Evolutionary conservation across 1,140 invertebrate species (phyloP).

Genomic region (Hydropsyche tenuis): DNA sequence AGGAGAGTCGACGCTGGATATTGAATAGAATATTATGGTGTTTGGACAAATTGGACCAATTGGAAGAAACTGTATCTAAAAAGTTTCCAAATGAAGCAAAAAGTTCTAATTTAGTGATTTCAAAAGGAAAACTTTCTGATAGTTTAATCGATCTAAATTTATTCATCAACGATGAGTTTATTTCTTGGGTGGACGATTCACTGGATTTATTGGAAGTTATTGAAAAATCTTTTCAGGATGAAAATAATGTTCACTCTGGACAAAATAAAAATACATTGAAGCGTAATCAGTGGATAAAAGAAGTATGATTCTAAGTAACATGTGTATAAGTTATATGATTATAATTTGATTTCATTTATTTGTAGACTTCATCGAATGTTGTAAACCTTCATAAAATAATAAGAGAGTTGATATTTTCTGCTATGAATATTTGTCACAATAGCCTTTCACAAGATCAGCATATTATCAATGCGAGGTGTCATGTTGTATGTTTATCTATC

Average conservation of each 20-base stretch:
- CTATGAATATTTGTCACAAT: conserved; percentile 48
- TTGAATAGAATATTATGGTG: conserved; percentile 42
- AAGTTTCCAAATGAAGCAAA: neutral
- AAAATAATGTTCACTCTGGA: neutral
- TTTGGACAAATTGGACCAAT: conserved; percentile 40
- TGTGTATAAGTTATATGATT: neutral
- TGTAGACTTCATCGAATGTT: conserved; percentile 34
- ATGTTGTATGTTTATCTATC: conserved; percentile 44
- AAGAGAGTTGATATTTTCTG: conserved; percentile 43
- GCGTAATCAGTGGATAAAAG: conserved; percentile 34
- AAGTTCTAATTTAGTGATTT: neutral
- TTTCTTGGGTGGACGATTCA: conserved; percentile 45
- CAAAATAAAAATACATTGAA: neutral
- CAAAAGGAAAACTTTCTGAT: neutral
- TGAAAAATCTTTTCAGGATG: conserved; percentile 40
- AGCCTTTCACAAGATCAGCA: conserved; percentile 39
- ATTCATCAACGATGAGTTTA: conserved; percentile 38
- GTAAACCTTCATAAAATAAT: conserved; percentile 38
- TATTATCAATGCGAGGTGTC: conserved; percentile 47
- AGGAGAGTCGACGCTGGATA: conserved; percentile 45
- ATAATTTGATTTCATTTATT: conserved; percentile 21
- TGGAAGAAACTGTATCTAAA: neutral
- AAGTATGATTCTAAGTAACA: conserved; percentile 19
- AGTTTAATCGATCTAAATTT: conserved; percentile 25
- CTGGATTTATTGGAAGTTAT: conserved; percentile 43